These are phyloP conservation scores for Palythoa grandis DNA, from an alignment of 92 coral and sea anemone species.

Conservation along the genomic window DNA sequence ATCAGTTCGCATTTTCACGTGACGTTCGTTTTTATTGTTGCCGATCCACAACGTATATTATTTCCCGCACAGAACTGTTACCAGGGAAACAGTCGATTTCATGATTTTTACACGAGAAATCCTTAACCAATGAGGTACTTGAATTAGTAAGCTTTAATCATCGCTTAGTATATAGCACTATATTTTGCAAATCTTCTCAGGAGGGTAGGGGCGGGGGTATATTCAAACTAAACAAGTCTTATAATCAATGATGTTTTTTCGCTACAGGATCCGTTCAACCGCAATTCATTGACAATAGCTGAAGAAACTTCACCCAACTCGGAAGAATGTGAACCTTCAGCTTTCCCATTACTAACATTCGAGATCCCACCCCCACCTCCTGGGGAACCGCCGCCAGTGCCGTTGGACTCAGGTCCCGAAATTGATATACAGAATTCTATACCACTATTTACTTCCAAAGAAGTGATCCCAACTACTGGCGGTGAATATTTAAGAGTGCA, in stretches of 20 bases:
- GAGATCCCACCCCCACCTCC: slow-evolving; percentile 48
- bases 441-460: neutral
- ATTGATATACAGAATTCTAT: neutral
- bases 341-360: neutral
- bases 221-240: neutral
- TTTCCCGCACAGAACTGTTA: no score
- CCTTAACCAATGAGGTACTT: no score
- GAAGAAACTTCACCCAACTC: neutral
- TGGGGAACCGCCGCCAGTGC: slow-evolving; percentile 44
- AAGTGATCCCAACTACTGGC: neutral
- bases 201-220: no score
- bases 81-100: no score
- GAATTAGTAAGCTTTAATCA: no score
- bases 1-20: no score
- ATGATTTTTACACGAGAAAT: no score
- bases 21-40: no score
- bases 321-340: neutral
- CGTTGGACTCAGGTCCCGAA: neutral
- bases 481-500: neutral
- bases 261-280: slow-evolving; percentile 21
- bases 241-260: neutral
- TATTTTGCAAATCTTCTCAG: no score
- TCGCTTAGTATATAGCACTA: no score
- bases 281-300: slow-evolving; percentile 20
- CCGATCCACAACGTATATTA: no score